phyloP scores from a whole-genome alignment of 2,888 invertebrate genomes.

The Drosophila barbarae region DNA sequence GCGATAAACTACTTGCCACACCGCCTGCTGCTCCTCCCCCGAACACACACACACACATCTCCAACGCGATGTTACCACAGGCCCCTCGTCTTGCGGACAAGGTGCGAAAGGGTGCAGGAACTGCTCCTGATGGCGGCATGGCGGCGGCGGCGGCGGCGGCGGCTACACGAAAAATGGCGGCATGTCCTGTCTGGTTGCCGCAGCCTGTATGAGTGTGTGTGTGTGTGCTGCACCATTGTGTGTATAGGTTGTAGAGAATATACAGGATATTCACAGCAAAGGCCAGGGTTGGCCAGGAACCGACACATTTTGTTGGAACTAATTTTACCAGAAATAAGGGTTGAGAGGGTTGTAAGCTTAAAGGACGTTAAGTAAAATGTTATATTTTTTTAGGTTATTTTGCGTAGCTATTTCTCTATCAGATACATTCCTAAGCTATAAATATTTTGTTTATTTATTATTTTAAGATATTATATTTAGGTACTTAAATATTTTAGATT shows the following conservation, averaged over 20 bases:
- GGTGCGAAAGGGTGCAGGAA: conserved; percentile 6
- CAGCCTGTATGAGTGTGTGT: conserved; percentile 12
- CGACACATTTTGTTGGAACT: not conserved
- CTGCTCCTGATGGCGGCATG: conserved; percentile 10
- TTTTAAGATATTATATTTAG: not conserved
- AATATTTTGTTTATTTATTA: not conserved
- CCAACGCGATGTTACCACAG: not conserved
- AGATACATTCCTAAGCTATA: not conserved
- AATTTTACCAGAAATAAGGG: not conserved
- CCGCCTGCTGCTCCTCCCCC: not conserved
- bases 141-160: conserved; percentile 9
- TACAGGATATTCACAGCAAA: not conserved
- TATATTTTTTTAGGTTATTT: not conserved
- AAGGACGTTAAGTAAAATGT: not conserved
- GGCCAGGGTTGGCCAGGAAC: conserved; percentile 1
- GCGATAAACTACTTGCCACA: conserved; percentile 67
- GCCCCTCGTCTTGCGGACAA: conserved; percentile 8
- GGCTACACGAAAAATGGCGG: conserved; percentile 45
- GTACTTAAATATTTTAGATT: too few relatives aligned
- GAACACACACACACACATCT: not conserved
- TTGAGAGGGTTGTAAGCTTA: not conserved
- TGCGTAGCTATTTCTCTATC: not conserved
- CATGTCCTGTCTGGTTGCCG: conserved; percentile 41
- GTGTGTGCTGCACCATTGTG: conserved; percentile 4
- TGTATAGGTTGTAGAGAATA: not conserved